Evolutionary conservation across 2,113 vertebrate genomes (phyloP).

Genomic region (Gorsachius goisagi): DNA sequence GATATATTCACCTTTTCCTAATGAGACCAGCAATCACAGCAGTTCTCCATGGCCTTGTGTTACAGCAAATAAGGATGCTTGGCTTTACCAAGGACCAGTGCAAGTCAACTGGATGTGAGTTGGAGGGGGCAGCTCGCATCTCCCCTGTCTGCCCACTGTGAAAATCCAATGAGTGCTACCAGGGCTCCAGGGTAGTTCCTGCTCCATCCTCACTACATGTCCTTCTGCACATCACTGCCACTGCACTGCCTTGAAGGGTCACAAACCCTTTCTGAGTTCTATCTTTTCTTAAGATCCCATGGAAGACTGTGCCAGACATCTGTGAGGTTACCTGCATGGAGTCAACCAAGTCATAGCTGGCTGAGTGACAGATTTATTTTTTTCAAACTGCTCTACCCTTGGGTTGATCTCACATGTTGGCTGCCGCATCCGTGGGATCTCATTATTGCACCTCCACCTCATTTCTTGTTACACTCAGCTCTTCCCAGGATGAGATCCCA

Average conservation of each 20-base stretch:
- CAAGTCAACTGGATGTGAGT: neutral
- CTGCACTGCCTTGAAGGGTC: neutral
- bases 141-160: neutral
- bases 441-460: neutral
- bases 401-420: neutral
- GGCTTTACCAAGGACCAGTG: neutral
- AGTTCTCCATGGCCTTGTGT: fast-evolving
- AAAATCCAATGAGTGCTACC: neutral
- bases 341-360: neutral
- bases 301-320: neutral
- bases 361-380: neutral
- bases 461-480: neutral
- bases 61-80: neutral
- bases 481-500: neutral
- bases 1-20: neutral
- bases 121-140: neutral
- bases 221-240: neutral
- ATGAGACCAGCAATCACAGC: neutral
- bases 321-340: neutral
- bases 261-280: neutral
- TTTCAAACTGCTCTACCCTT: neutral
- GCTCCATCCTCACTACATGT: neutral
- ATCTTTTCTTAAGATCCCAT: neutral
- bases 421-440: neutral
- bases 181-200: neutral